Conservation (phyloP, 2,888 invertebrate species). For the Flexamia atlantica region DNA sequence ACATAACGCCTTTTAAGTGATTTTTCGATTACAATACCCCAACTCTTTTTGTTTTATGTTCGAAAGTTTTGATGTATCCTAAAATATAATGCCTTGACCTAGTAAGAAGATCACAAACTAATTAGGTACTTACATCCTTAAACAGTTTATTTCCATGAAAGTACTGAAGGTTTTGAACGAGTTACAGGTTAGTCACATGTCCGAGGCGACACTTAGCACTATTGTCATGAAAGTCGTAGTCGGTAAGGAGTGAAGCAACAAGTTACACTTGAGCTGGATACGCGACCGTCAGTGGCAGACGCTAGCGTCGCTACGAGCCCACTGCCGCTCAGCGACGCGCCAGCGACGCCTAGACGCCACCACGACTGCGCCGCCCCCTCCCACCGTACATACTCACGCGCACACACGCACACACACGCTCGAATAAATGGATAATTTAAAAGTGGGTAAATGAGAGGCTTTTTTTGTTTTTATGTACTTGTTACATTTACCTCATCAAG, state of each 20-base stretch:
- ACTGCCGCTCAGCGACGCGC: neutral
- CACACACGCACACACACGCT: neutral
- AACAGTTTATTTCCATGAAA: neutral
- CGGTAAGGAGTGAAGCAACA: slow-evolving; percentile 8
- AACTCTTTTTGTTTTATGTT: too few species aligned
- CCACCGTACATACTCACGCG: neutral
- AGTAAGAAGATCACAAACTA: too few species aligned
- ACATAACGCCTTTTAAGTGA: too few species aligned
- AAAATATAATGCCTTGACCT: too few species aligned
- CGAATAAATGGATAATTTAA: neutral
- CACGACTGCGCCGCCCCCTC: neutral
- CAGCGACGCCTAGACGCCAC: slow-evolving; percentile 8
- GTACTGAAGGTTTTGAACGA: neutral
- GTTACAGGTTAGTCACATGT: neutral
- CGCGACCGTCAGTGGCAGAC: neutral
- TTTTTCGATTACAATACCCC: too few species aligned
- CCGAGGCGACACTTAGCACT: slow-evolving; percentile 1
- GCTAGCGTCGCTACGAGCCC: neutral
- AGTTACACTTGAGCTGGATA: neutral
- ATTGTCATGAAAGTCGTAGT: neutral
- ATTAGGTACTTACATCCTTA: neutral
- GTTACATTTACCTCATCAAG: too few species aligned
- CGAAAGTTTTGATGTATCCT: too few species aligned
- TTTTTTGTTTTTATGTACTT: too few species aligned
- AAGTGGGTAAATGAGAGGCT: too few species aligned